Evolutionary conservation across 1,140 invertebrate genomes (phyloP).

Genomic region (Pseudomyrmex flavicornis): DNA sequence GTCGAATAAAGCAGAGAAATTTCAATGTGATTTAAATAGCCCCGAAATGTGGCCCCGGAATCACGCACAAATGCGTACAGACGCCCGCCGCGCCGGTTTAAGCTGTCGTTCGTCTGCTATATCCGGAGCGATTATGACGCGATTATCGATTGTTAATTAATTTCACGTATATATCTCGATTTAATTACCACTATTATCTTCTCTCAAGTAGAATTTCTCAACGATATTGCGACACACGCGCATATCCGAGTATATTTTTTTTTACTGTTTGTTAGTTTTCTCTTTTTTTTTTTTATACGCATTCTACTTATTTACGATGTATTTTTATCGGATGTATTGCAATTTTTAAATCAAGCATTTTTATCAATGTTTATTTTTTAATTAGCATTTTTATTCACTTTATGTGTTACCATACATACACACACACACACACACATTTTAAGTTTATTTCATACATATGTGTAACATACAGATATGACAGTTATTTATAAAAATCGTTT

Average conservation of each 20-base stretch:
- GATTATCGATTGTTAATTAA: conserved; percentile 21
- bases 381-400: no score
- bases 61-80: not conserved
- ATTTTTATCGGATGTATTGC: no score
- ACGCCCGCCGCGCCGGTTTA: not conserved
- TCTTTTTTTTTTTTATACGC: not conserved
- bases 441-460: no score
- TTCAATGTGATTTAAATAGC: not conserved
- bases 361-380: no score
- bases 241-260: not conserved
- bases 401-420: no score
- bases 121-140: no score
- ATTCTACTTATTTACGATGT: no score
- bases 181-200: not conserved
- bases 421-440: no score
- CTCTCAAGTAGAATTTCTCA: not conserved
- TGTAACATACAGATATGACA: not conserved
- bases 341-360: no score
- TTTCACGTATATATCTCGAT: not conserved
- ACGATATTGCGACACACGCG: not conserved
- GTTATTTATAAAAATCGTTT: not conserved
- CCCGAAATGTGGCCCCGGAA: not conserved
- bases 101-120: not conserved
- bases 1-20: not conserved
- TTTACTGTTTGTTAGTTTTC: not conserved